Evolutionary conservation across 2,797 vertebrate species (phyloP).

Genomic region (Hydrolagus colliei): DNA sequence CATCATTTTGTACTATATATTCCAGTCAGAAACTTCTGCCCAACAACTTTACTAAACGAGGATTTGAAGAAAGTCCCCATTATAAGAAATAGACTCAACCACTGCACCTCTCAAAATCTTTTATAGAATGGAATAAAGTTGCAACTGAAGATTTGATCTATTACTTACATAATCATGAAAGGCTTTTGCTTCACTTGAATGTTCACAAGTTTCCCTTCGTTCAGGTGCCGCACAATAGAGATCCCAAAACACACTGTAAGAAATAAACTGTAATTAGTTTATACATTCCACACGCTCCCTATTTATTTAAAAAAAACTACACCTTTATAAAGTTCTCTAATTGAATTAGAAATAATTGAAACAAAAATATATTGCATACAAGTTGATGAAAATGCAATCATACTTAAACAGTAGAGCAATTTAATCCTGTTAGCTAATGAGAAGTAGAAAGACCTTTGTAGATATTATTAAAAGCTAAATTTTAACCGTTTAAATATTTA

Average conservation of each 20-base stretch:
- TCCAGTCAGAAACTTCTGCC: neutral
- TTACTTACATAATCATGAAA: slow-evolving; percentile 80
- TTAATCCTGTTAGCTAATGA: neutral
- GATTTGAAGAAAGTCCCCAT: neutral
- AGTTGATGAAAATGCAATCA: neutral
- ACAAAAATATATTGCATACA: neutral
- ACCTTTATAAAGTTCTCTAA: neutral
- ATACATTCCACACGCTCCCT: too few relatives aligned
- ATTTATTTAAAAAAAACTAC: neutral
- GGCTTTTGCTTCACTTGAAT: slow-evolving; percentile 80
- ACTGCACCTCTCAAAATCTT: neutral
- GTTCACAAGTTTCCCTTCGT: slow-evolving; percentile 77
- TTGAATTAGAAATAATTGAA: neutral
- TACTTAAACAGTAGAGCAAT: neutral
- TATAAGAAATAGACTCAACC: neutral
- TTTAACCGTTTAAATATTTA: neutral
- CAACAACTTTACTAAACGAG: neutral
- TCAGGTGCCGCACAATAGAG: slow-evolving; percentile 80
- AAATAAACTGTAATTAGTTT: slow-evolving; percentile 25
- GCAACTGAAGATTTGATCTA: neutral
- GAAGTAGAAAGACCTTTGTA: neutral
- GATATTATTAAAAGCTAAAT: too few relatives aligned
- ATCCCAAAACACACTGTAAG: slow-evolving; percentile 78
- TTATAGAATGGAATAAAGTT: neutral
- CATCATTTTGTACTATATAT: neutral